These are phyloP conservation scores for Troides helena DNA, from an alignment of 2,888 invertebrate genomes.

Conservation along the genomic window DNA sequence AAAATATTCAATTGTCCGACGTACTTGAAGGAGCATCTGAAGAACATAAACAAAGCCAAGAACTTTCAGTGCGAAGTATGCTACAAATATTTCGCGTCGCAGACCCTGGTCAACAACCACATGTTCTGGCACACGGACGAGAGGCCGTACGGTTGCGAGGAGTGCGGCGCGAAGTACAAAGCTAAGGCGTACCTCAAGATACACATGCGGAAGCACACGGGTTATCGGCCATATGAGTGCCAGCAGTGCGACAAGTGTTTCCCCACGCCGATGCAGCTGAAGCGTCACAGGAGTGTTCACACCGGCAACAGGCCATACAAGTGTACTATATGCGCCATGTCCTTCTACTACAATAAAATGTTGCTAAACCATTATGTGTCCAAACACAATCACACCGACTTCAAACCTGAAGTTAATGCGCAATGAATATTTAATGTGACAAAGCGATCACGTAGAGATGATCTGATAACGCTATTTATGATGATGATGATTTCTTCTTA, in stretches of 20 bases:
- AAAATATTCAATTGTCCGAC: conserved; percentile 46
- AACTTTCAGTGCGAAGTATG: conserved; percentile 48
- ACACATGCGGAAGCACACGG: conserved; percentile 45
- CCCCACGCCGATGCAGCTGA: conserved; percentile 34
- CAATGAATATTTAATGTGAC: background rate
- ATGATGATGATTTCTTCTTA: no score
- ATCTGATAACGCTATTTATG: no score
- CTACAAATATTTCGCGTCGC: conserved; percentile 41
- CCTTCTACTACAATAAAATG: conserved; percentile 40
- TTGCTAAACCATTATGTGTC: conserved; percentile 41
- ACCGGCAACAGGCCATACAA: conserved; percentile 35
- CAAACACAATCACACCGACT: conserved; percentile 34
- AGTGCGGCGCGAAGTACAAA: conserved; percentile 51
- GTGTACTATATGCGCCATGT: conserved; percentile 35
- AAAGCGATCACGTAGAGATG: no score
- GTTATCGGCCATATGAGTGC: conserved; percentile 40
- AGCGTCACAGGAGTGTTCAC: conserved; percentile 39
- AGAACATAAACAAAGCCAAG: conserved; percentile 38
- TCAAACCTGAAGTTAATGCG: background rate
- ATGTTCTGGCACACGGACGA: conserved; percentile 51
- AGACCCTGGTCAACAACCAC: conserved; percentile 43
- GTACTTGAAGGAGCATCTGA: conserved; percentile 43
- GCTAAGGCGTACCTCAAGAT: conserved; percentile 43
- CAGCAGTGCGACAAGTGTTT: conserved; percentile 37
- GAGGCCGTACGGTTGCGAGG: conserved; percentile 46